Evolutionary conservation across 2,888 invertebrate species (phyloP).

Genomic region (Diabrotica balteata): DNA sequence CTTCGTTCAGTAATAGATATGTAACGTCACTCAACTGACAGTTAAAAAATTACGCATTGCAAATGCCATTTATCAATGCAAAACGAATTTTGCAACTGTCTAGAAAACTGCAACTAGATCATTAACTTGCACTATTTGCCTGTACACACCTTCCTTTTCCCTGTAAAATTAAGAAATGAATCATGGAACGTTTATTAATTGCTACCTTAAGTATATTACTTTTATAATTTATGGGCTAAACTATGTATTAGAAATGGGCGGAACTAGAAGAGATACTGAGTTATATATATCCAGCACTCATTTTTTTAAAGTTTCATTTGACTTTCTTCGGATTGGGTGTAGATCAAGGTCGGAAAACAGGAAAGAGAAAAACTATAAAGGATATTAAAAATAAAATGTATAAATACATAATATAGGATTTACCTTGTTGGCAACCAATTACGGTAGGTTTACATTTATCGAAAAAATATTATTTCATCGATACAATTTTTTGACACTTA

Average conservation of each 20-base stretch:
- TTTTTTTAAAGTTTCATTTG: conserved; percentile 17
- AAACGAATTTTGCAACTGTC: conserved; percentile 9
- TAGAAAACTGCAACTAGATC: conserved; percentile 14
- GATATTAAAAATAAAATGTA: too few relatives aligned
- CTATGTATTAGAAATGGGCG: conserved; percentile 34
- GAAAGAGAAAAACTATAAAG: too few relatives aligned
- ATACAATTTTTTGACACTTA: too few relatives aligned
- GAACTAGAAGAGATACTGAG: conserved; percentile 33
- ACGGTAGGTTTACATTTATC: too few relatives aligned
- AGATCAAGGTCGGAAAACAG: too few relatives aligned
- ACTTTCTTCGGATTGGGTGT: not conserved
- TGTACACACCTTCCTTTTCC: conserved; percentile 22
- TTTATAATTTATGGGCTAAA: conserved; percentile 26
- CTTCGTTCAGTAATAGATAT: not conserved
- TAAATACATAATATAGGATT: too few relatives aligned
- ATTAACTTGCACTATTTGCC: conserved; percentile 8
- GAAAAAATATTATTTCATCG: too few relatives aligned
- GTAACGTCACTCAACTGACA: not conserved
- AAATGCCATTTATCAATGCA: conserved; percentile 4
- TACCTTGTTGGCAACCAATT: too few relatives aligned
- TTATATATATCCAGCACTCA: conserved; percentile 32
- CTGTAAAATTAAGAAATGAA: conserved; percentile 28
- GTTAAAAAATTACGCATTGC: not conserved
- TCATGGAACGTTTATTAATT: conserved; percentile 27
- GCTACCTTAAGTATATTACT: conserved; percentile 29